Evolutionary conservation across 2,113 vertebrate species (phyloP).

Genomic region (Stercorarius parasiticus): DNA sequence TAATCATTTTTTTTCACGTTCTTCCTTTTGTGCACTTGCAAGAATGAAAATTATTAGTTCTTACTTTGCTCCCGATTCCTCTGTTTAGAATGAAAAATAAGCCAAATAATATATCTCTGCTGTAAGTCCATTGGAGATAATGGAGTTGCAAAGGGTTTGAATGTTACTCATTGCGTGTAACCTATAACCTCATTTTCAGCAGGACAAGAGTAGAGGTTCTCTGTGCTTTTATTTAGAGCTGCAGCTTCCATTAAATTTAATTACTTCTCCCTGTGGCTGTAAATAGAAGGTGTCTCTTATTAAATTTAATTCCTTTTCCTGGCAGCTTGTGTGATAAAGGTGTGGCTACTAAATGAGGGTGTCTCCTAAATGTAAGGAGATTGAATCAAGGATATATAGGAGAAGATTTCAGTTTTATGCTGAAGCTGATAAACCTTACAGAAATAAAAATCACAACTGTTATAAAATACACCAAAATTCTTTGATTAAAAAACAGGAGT

Average conservation of each 20-base stretch:
- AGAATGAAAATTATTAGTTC: background rate
- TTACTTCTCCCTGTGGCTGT: conserved; percentile 24
- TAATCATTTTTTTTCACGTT: background rate
- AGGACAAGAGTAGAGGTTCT: background rate
- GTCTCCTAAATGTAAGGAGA: background rate
- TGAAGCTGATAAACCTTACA: background rate
- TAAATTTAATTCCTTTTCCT: conserved; percentile 53
- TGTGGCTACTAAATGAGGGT: conserved; percentile 7
- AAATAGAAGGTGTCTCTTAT: conserved; percentile 39
- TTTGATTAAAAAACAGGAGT: background rate
- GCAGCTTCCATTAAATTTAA: conserved; percentile 61
- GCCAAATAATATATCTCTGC: background rate
- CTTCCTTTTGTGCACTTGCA: background rate
- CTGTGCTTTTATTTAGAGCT: conserved; percentile 44
- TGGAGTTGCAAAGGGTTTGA: background rate
- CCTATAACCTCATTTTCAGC: conserved; percentile 5
- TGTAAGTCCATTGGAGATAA: background rate
- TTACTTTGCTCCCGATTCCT: background rate
- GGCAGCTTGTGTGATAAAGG: background rate
- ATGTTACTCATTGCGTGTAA: background rate
- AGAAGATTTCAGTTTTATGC: background rate
- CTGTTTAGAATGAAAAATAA: background rate
- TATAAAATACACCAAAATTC: background rate
- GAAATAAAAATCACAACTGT: background rate
- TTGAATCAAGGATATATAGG: background rate